Conservation (phyloP, 2,888 invertebrate genomes). For the Adelognathus sp. region DNA sequence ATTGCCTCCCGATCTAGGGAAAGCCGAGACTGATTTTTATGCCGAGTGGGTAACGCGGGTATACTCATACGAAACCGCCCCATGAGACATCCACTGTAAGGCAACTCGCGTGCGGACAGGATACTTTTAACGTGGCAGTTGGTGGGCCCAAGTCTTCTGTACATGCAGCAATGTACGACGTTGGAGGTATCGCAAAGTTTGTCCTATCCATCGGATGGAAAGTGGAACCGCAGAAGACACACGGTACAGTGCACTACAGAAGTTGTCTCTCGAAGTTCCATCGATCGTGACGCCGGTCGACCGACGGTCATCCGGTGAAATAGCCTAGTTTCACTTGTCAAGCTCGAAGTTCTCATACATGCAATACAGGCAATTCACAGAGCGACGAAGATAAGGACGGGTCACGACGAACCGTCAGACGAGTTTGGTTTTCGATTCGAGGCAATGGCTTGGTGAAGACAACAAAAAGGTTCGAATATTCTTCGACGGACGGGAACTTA, state of each 20-base stretch:
- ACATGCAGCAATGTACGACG: constrained; percentile 1
- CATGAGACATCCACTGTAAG: constrained; percentile 29
- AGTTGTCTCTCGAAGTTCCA: neutral
- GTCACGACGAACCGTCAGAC: neutral
- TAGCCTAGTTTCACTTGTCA: neutral
- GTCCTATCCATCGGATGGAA: neutral
- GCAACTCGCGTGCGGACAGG: constrained; percentile 31
- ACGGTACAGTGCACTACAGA: neutral
- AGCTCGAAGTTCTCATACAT: neutral
- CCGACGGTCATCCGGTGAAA: neutral
- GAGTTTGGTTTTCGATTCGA: neutral
- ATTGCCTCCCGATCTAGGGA: constrained; percentile 42
- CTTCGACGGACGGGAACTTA: neutral
- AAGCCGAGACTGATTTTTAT: constrained; percentile 60
- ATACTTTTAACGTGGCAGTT: constrained; percentile 45
- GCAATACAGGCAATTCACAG: neutral
- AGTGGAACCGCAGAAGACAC: neutral
- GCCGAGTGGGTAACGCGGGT: constrained; percentile 51
- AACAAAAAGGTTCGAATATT: neutral
- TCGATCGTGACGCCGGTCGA: constrained; percentile 4
- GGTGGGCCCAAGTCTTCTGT: neutral
- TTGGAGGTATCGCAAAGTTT: constrained; percentile 28
- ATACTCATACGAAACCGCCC: constrained; percentile 34
- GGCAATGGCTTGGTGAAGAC: neutral
- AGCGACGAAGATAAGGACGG: neutral